A percentile compares a stretch with the other conserved stretches of the same genome.
These are phyloP conservation scores for Rhadinocentrus ornatus DNA, from an alignment of 2,797 vertebrate genomes.

Conservation along the genomic window DNA sequence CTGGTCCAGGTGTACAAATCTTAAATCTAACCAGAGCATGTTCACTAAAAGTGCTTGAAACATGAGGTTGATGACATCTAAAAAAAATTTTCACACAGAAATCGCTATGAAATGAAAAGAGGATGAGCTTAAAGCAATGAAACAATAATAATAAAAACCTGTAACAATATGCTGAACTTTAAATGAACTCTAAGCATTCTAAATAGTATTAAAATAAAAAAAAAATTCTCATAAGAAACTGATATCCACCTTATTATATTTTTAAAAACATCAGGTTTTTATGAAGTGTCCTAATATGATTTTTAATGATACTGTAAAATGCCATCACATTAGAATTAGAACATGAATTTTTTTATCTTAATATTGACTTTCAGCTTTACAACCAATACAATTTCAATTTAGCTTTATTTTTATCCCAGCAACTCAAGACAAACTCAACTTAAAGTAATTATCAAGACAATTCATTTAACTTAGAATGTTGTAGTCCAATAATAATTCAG, in stretches of 20 bases:
- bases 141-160: too few species aligned
- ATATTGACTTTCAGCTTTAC: too few species aligned
- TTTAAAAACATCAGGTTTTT: neutral
- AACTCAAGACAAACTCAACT: too few species aligned
- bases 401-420: too few species aligned
- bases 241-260: neutral
- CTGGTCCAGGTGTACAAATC: neutral
- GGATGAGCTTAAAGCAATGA: neutral
- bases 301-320: neutral
- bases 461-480: too few species aligned
- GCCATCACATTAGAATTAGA: too few species aligned
- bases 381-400: too few species aligned
- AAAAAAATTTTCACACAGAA: neutral
- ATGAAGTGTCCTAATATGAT: neutral
- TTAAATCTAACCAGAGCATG: neutral
- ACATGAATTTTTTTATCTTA: too few species aligned
- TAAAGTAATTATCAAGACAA: too few species aligned
- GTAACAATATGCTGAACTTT: neutral
- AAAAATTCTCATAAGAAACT: too few species aligned
- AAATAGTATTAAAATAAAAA: neutral
- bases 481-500: too few species aligned
- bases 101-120: neutral
- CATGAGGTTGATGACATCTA: neutral
- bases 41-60: neutral
- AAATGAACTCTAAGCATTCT: neutral